A percentile compares a stretch with the other conserved stretches of the same genome.
phyloP scores from a whole-genome alignment of 2,113 vertebrate species.

The Suncus etruscus region DNA sequence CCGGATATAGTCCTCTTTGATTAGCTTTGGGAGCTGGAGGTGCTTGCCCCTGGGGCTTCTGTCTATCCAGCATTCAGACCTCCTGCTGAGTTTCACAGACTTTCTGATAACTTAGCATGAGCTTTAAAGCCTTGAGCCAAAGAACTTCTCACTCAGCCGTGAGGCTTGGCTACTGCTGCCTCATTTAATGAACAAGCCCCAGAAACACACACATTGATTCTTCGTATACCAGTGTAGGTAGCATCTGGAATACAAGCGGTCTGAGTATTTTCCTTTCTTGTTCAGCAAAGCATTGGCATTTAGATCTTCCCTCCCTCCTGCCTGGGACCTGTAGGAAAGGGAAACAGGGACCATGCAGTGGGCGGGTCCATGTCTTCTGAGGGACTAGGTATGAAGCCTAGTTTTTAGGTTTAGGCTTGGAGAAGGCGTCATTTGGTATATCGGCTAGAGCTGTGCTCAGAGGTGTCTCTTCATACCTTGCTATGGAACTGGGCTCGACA shows the following conservation, averaged over 20 bases:
- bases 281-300: not conserved
- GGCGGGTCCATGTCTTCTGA: not conserved
- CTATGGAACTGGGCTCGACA: not conserved
- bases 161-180: not conserved
- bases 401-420: too few relatives aligned
- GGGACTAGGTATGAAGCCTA: not conserved
- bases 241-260: not conserved
- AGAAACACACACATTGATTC: not conserved
- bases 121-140: slow-evolving; percentile 4
- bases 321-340: not conserved
- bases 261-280: not conserved
- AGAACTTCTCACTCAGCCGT: not conserved
- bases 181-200: not conserved
- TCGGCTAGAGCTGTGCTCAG: not conserved
- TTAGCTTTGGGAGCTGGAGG: not conserved
- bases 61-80: not conserved
- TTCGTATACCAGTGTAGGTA: rapidly evolving
- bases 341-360: not conserved
- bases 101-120: not conserved
- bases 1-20: too few relatives aligned
- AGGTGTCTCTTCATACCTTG: not conserved
- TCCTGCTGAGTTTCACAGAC: not conserved
- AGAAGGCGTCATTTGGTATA: not conserved
- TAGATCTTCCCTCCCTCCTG: not conserved
- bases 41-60: not conserved